Base-by-base conservation (phyloP, 2,113 vertebrate species). In the Platysternon megacephalum region DNA sequence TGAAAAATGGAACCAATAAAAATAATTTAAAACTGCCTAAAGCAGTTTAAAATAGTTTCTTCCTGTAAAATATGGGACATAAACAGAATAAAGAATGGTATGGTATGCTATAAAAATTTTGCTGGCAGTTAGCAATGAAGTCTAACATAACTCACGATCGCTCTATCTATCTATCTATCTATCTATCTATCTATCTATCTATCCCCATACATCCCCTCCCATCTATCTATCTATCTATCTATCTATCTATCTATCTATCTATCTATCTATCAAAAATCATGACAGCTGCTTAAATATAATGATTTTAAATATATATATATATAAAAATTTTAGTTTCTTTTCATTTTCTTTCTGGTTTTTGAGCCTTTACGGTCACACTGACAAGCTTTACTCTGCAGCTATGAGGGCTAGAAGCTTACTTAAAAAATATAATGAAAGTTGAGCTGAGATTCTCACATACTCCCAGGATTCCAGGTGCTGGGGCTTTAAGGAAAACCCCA, bases 401-500 rank as follows among this genome's bases (percentile, higher is more conserved):
- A 0, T 0, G 79, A 86, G 79, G 72, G 6, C 4, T 53, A 56
- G 65, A 90, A 61, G 46, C 0, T 1, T 3, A 39, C 79, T 88
- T 24, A 68, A 46, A 42, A 26, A 76, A 28, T 35, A 68, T 17
- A 68, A 55, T 11, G 68, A 6, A 82, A 35, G 8, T 6, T 2
- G 58, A 4, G 42, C 1, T 2, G 48, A 16, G n/a, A 52, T 61
- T 94, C 86, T 11, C 35, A 0, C 88, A 49, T 76, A 82, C 48
- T 53, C 82, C 46, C 53, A 58, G 52, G 58, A 79, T 58, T 84
- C 48, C 53, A 76, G 53, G 78, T 76, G 55, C 46, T 87, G 48
- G 83, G 29, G 84, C 86, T 95, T 94, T 79, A 42, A 93, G 61
- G 79, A 74, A 88, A 95, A 87, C 52, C 46, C 48, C 26, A 82